phyloP scores from a whole-genome alignment of 1,140 invertebrate genomes.

The Drosophila rhopaloa region DNA sequence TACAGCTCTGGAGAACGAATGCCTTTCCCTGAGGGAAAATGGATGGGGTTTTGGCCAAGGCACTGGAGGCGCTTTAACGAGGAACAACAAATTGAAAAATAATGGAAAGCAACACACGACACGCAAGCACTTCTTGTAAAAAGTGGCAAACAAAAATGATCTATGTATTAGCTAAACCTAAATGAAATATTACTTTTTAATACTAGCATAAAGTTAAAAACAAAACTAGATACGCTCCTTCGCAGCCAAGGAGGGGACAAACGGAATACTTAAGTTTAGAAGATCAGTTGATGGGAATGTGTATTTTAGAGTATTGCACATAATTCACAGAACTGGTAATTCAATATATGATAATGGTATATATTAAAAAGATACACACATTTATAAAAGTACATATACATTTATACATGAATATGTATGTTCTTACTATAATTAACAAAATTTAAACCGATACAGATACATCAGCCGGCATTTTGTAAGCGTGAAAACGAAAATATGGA shows the following conservation, averaged over 20 bases:
- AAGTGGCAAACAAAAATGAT: conserved; percentile 64
- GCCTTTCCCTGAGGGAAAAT: conserved; percentile 5
- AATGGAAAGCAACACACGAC: conserved; percentile 45
- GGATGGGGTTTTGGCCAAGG: conserved; percentile 28
- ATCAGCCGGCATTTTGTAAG: conserved; percentile 53
- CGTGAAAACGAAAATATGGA: conserved; percentile 32
- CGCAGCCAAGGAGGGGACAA: conserved; percentile 24
- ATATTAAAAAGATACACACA: conserved; percentile 54
- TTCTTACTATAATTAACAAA: conserved; percentile 78
- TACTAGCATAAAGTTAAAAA: conserved; percentile 68
- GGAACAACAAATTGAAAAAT: conserved; percentile 35
- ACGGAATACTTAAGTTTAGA: conserved; percentile 42
- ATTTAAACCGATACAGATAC: conserved; percentile 66
- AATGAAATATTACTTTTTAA: conserved; percentile 77
- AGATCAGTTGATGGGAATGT: conserved; percentile 46
- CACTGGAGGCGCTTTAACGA: conserved; percentile 37
- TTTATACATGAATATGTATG: conserved; percentile 48
- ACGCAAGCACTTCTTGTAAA: conserved; percentile 71
- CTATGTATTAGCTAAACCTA: conserved; percentile 78
- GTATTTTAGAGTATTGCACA: conserved; percentile 57
- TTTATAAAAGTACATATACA: conserved; percentile 41
- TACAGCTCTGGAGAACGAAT: not conserved
- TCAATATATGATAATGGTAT: conserved; percentile 51
- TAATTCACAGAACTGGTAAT: conserved; percentile 79
- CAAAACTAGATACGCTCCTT: conserved; percentile 52